Conservation (phyloP, 1,140 invertebrate genomes). For the Nilaparvata lugens region DNA sequence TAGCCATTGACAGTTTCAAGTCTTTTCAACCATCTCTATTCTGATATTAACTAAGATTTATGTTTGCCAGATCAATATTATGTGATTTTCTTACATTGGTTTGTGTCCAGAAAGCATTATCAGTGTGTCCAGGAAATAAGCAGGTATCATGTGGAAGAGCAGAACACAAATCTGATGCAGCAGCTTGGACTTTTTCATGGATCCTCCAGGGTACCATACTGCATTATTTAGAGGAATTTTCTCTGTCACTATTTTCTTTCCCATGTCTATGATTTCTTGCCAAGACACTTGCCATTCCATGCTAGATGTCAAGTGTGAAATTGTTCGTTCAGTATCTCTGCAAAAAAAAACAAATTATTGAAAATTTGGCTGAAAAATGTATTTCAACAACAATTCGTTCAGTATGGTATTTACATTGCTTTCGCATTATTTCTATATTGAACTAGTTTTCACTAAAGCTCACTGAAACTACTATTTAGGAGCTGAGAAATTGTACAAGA, state of each 20-base stretch:
- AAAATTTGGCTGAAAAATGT: too few relatives aligned
- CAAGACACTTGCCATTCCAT: slow-evolving; percentile 60
- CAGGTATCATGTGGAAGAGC: slow-evolving; percentile 77
- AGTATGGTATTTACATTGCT: too few relatives aligned
- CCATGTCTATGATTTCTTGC: slow-evolving; percentile 75
- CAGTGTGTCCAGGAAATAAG: slow-evolving; percentile 65
- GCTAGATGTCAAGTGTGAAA: slow-evolving; percentile 35
- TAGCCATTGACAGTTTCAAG: too few relatives aligned
- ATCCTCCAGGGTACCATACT: slow-evolving; percentile 82
- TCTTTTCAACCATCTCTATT: too few relatives aligned
- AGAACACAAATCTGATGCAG: slow-evolving; percentile 69
- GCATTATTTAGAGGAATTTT: slow-evolving; percentile 65
- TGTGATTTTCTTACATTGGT: slow-evolving; percentile 76
- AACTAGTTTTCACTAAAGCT: too few relatives aligned
- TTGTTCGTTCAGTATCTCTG: slow-evolving; percentile 23
- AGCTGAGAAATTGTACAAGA: too few relatives aligned
- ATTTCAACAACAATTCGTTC: too few relatives aligned
- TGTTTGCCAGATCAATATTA: too few relatives aligned
- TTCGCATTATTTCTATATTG: too few relatives aligned
- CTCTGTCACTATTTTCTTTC: slow-evolving; percentile 60
- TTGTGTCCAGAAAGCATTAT: slow-evolving; percentile 68
- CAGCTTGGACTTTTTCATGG: slow-evolving; percentile 70
- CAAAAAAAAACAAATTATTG: not conserved
- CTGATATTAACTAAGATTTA: too few relatives aligned
- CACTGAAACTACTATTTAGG: too few relatives aligned